Conservation (phyloP, 2,113 vertebrate genomes). For the Vireo altiloquus region DNA sequence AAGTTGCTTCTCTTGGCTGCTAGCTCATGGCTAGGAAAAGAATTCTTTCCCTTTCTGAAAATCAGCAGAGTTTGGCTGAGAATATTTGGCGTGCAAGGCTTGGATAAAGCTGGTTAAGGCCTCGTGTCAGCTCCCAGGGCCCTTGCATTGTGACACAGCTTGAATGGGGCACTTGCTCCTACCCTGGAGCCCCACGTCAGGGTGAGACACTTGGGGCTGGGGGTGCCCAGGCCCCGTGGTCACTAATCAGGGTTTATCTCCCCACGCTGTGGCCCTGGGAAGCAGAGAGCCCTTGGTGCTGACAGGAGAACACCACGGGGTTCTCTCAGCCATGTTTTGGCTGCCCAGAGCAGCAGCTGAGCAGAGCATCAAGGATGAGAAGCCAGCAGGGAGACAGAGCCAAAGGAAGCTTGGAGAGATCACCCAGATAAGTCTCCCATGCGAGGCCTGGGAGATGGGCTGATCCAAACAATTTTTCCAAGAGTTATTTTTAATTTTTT, state of each 20-base stretch:
- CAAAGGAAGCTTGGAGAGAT: background rate
- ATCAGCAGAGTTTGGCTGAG: background rate
- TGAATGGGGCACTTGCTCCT: background rate
- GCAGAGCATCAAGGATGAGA: background rate
- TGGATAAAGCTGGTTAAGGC: background rate
- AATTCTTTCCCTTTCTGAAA: background rate
- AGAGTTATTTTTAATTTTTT: background rate
- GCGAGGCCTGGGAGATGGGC: background rate
- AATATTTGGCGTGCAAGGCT: background rate
- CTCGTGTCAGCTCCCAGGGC: background rate
- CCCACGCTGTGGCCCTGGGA: too few species aligned
- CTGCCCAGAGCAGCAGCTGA: background rate
- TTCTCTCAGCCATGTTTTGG: rapidly evolving
- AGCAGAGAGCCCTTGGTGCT: background rate
- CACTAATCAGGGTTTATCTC: rapidly evolving
- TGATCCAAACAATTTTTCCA: background rate
- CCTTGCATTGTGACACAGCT: background rate
- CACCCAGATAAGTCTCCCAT: background rate
- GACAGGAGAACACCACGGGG: background rate
- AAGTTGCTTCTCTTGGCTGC: background rate
- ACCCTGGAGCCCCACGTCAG: background rate
- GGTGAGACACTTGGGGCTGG: background rate
- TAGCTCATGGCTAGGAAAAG: background rate
- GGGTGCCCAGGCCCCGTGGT: background rate
- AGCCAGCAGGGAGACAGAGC: background rate